Evolutionary conservation across 2,888 invertebrate species (phyloP).

Genomic region (Drosophila pseudotalamancana): DNA sequence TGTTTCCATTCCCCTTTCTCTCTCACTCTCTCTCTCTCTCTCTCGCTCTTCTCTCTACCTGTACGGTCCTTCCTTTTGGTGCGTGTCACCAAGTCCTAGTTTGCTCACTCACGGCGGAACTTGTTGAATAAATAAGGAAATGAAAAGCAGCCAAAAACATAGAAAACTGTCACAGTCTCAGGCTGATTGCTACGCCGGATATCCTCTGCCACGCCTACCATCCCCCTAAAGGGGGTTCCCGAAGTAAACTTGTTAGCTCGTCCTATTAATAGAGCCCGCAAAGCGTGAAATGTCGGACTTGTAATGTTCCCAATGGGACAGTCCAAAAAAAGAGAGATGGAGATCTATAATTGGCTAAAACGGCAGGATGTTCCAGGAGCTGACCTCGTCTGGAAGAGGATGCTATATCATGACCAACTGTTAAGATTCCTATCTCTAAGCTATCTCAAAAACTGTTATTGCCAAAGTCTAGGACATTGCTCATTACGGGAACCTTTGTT

Average conservation of each 20-base stretch:
- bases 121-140: conserved; percentile 77
- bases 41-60: conserved; percentile 31
- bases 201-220: conserved; percentile 39
- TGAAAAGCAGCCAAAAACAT: conserved; percentile 55
- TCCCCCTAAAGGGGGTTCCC: background rate
- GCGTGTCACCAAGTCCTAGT: conserved; percentile 46
- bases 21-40: too few relatives aligned
- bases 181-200: conserved; percentile 68
- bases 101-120: conserved; percentile 51
- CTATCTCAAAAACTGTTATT: background rate
- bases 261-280: conserved; percentile 27
- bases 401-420: background rate
- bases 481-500: background rate
- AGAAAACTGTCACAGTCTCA: conserved; percentile 56
- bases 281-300: conserved; percentile 48
- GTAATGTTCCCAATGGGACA: conserved; percentile 7
- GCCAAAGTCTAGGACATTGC: background rate
- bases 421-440: background rate
- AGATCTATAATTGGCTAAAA: conserved; percentile 40
- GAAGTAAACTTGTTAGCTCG: conserved; percentile 43
- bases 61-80: conserved; percentile 21
- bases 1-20: background rate
- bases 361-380: conserved; percentile 19
- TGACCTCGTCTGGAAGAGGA: conserved; percentile 3
- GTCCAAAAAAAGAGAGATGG: too few relatives aligned